These are phyloP conservation scores for Solenodon paradoxus DNA, from an alignment of 2,113 vertebrate genomes.

Conservation along the genomic window DNA sequence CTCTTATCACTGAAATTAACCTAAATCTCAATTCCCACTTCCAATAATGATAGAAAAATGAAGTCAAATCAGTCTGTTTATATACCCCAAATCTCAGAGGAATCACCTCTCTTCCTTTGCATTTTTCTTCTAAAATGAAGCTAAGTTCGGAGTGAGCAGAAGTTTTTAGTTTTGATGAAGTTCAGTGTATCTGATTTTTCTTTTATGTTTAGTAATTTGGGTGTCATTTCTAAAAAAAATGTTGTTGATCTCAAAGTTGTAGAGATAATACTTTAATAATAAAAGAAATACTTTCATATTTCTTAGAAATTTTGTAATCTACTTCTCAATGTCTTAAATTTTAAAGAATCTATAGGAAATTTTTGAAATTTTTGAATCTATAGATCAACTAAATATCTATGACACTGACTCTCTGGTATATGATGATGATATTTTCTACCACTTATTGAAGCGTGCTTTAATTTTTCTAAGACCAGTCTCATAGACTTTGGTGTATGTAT, in stretches of 20 bases:
- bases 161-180: neutral
- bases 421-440: neutral
- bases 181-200: neutral
- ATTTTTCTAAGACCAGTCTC: neutral
- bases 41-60: slow-evolving; percentile 17
- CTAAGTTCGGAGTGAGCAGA: neutral
- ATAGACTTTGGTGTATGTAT: neutral
- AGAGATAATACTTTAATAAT: neutral
- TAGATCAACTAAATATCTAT: neutral
- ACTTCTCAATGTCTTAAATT: neutral
- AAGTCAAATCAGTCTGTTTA: neutral
- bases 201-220: neutral
- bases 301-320: neutral
- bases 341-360: neutral
- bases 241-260: neutral
- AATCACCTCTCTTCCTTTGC: neutral
- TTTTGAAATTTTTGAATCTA: neutral
- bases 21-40: slow-evolving; percentile 38
- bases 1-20: slow-evolving; percentile 35
- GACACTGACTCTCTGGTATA: neutral
- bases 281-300: too few species aligned
- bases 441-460: neutral
- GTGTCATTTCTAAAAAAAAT: neutral
- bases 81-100: neutral
- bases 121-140: neutral